Conservation (phyloP, 2,797 vertebrate species). For the Centropyge bicolor region DNA sequence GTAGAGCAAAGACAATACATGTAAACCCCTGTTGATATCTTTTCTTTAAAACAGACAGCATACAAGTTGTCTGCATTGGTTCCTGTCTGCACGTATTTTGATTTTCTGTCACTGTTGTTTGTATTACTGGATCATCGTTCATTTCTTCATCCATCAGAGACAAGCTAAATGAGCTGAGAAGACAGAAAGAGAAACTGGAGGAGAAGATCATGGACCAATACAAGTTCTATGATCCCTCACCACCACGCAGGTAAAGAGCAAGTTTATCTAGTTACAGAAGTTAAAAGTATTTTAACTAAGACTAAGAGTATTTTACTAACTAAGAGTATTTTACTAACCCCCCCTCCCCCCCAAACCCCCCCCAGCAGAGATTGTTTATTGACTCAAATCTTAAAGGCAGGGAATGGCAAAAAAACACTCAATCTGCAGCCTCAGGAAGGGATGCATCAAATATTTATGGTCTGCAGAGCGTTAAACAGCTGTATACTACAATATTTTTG, state of each 20-base stretch:
- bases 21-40: constrained; percentile 76
- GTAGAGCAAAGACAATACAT: constrained; percentile 99
- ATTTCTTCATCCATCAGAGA: constrained; percentile 82
- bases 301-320: not conserved
- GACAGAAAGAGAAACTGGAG: constrained; percentile 98
- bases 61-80: not conserved
- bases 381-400: not conserved
- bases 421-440: constrained; percentile 1
- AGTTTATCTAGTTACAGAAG: not conserved
- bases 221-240: constrained; percentile 98
- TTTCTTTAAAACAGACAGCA: not conserved
- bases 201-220: constrained; percentile 99
- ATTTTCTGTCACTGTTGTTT: not conserved
- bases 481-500: not conserved
- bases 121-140: not conserved
- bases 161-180: constrained; percentile 96
- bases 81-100: not conserved
- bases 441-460: constrained; percentile 60
- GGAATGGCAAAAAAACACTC: not conserved
- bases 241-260: constrained; percentile 91
- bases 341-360: not conserved
- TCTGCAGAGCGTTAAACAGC: constrained; percentile 44
- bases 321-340: not conserved
- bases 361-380: constrained; percentile 2
- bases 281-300: no score